These are phyloP conservation scores for Progne subis DNA, from an alignment of 2,113 vertebrate species.

Conservation along the genomic window DNA sequence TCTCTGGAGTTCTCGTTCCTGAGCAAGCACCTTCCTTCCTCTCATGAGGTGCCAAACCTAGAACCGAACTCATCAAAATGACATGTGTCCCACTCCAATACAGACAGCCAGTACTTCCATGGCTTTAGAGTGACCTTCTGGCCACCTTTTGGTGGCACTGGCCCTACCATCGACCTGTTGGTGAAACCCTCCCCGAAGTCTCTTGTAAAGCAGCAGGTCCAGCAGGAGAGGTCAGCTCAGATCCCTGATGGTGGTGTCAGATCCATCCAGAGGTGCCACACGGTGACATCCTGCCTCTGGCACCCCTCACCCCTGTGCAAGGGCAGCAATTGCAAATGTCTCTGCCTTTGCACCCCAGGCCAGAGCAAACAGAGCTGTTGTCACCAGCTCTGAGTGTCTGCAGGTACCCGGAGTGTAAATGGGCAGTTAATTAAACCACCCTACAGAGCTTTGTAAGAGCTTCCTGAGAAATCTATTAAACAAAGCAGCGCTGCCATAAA, in stretches of 20 bases:
- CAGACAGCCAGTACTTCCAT: not conserved
- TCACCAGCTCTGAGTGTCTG: not conserved
- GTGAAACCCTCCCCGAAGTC: not conserved
- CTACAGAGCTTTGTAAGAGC: not conserved
- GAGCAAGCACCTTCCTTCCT: not conserved
- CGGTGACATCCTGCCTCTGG: not conserved
- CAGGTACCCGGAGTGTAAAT: not conserved
- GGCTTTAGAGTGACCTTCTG: not conserved
- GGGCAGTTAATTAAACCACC: slow-evolving; percentile 22
- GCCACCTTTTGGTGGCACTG: not conserved
- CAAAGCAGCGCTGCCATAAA: slow-evolving; percentile 24
- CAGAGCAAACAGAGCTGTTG: not conserved
- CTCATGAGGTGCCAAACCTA: not conserved
- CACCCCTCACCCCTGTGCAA: not conserved
- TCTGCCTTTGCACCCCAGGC: not conserved
- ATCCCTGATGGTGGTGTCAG: too few species aligned
- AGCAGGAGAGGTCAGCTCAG: not conserved
- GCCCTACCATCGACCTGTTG: not conserved
- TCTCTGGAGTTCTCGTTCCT: not conserved
- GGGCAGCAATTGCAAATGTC: not conserved
- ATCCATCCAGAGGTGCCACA: not conserved
- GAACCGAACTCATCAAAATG: not conserved
- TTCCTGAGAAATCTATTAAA: slow-evolving; percentile 44
- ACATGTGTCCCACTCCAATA: fast-evolving
- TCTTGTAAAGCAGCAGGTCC: not conserved